These are phyloP conservation scores for Drosophila multiciliata DNA, from an alignment of 2,888 invertebrate genomes.

Conservation along the genomic window DNA sequence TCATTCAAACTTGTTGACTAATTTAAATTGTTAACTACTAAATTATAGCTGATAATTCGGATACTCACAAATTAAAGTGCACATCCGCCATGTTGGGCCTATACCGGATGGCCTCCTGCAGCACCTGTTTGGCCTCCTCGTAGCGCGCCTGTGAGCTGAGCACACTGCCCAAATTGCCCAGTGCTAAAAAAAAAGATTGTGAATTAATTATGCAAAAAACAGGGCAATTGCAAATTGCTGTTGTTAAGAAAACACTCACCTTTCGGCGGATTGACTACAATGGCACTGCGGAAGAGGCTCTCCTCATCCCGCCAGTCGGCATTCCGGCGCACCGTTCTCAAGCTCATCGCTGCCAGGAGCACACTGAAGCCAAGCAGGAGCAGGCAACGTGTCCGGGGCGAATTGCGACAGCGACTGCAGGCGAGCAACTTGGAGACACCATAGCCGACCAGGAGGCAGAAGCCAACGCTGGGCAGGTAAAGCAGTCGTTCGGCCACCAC, in stretches of 20 bases:
- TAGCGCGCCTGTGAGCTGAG: constrained; percentile 94
- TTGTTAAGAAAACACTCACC: constrained; percentile 86
- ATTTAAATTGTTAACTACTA: constrained; percentile 20
- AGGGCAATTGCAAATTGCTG: neutral
- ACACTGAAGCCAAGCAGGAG: constrained; percentile 85
- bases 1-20: neutral
- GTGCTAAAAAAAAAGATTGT: constrained; percentile 87
- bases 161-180: constrained; percentile 98
- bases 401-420: constrained; percentile 72
- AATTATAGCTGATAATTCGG: neutral
- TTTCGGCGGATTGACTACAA: constrained; percentile 98
- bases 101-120: constrained; percentile 94
- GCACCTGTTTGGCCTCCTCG: constrained; percentile 95
- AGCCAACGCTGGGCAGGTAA: constrained; percentile 98
- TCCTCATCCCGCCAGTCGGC: constrained; percentile 97
- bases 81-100: constrained; percentile 99
- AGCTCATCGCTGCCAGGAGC: constrained; percentile 89
- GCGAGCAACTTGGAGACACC: constrained; percentile 87
- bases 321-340: constrained; percentile 92
- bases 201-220: neutral
- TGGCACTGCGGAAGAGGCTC: constrained; percentile 95
- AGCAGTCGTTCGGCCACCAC: constrained; percentile 98
- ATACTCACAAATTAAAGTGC: constrained; percentile 98
- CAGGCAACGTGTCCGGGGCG: constrained; percentile 77
- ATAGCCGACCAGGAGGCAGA: constrained; percentile 94